Evolutionary conservation across 2,113 vertebrate species (phyloP), one percentile per base, ranked within the genome.

Genomic region (Rhea americana): DNA sequence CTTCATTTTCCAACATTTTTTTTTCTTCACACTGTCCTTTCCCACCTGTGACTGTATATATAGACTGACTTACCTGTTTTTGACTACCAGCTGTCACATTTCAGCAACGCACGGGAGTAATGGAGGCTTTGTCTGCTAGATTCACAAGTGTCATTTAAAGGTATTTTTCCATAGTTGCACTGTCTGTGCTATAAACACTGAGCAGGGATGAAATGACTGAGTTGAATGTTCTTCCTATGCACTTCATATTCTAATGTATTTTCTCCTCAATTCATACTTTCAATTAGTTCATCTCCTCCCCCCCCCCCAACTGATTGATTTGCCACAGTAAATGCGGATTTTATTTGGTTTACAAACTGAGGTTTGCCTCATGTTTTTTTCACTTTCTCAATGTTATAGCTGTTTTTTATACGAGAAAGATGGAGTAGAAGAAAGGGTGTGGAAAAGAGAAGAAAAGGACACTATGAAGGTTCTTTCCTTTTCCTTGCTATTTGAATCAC

Each of bases 321-420:
- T 47, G 43, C 56, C 51, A 86, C 61, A 86, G 35, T 84, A 77
- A 82, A 25, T 1, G 0, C 41, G n/a, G 75, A 63, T 87, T 96
- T 87, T 30, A 12, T 58, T 86, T 82, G 37, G 20, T 63, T 89
- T 61, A 72, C 19, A 43, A 43, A 43, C 32, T 73, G 51, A 35
- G 62, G 13, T 87, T 72, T 75, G 26, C 19, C 37, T 16, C 32
- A 14, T 58, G 15, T 67, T 13, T 85, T n/a, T 91, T 92, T 53
- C 63, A 26, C 28, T 88, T 83, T 85, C 45, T 43, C 32, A 71
- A 1, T 0, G 0, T 67, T 76, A 20, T 62, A 19, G 11, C 41
- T 93, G 20, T 66, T 67, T 45, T 62, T 3, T 39, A 32, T 18
- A 19, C 17, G 18, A 71, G n/a, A 18, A 77, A 59, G 3, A 7